These are phyloP conservation scores for Saimiri boliviensis DNA, from an alignment of 2,113 vertebrate species.

Conservation along the genomic window DNA sequence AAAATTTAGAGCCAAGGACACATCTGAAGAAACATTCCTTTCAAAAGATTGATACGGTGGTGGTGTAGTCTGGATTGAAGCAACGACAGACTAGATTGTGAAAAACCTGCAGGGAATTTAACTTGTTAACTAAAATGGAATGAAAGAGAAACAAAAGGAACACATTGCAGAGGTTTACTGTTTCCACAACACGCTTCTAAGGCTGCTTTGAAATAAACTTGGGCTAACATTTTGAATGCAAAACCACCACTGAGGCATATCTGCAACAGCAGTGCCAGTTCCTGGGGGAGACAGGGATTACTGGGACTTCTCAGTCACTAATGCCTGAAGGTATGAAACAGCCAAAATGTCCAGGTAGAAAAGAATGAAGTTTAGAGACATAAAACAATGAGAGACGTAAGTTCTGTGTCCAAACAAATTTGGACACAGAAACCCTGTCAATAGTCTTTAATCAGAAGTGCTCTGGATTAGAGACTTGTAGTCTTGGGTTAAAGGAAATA, in stretches of 20 bases:
- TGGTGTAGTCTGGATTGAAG: background rate
- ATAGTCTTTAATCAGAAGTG: background rate
- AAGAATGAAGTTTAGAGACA: background rate
- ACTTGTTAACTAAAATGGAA: background rate
- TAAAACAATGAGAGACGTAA: background rate
- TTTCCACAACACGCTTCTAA: background rate
- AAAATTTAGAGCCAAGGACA: background rate
- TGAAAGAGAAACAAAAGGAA: background rate
- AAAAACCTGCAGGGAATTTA: background rate
- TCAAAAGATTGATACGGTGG: background rate
- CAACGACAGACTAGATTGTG: background rate
- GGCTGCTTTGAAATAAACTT: background rate
- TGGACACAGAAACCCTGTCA: background rate
- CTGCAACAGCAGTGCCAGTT: background rate
- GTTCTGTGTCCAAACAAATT: background rate
- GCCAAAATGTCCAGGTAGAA: background rate
- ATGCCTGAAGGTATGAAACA: background rate
- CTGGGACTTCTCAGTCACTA: background rate
- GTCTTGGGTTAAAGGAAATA: background rate
- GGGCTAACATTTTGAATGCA: background rate
- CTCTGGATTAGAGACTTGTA: background rate
- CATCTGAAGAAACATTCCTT: background rate
- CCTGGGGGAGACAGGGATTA: background rate
- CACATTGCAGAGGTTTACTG: background rate
- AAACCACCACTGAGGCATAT: background rate